These are phyloP conservation scores for Athalia cordata DNA, from an alignment of 2,888 invertebrate genomes.

Conservation along the genomic window DNA sequence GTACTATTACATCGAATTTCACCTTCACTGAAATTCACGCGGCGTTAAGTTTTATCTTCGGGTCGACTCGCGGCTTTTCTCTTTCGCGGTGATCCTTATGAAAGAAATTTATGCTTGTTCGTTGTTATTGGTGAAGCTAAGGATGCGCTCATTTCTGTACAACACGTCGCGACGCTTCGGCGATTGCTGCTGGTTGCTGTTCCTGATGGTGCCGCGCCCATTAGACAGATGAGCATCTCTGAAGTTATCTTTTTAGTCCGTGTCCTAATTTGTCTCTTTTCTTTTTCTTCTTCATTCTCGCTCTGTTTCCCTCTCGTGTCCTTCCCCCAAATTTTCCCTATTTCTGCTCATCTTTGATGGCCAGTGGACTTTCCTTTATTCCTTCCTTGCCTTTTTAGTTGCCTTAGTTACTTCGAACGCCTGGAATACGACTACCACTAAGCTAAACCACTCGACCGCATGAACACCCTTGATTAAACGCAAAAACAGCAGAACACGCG, in stretches of 20 bases:
- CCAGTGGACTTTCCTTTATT: neutral
- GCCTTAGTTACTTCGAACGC: slow-evolving; percentile 46
- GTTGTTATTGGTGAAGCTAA: neutral
- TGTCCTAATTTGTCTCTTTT: slow-evolving; percentile 46
- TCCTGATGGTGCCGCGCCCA: slow-evolving; percentile 44
- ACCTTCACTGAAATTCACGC: slow-evolving; percentile 39
- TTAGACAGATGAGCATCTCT: slow-evolving; percentile 57
- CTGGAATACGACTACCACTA: slow-evolving; percentile 54
- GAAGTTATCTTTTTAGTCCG: neutral
- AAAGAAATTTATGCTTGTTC: too few species aligned
- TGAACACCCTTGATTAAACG: slow-evolving; percentile 73
- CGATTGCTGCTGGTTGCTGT: neutral
- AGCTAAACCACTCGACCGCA: slow-evolving; percentile 63
- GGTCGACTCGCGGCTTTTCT: neutral
- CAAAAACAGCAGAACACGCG: slow-evolving; percentile 59
- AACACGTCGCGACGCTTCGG: slow-evolving; percentile 13
- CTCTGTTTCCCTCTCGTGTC: too few species aligned
- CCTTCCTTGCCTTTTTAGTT: slow-evolving; percentile 26
- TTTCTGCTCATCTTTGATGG: neutral
- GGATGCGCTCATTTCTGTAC: slow-evolving; percentile 36
- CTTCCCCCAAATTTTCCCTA: neutral
- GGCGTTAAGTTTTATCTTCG: slow-evolving; percentile 40
- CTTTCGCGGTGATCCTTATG: too few species aligned
- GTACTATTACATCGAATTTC: slow-evolving; percentile 27
- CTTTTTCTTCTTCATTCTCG: neutral